phyloP scores from a whole-genome alignment of 2,797 vertebrate genomes.

The Sphaeramia orbicularis region DNA sequence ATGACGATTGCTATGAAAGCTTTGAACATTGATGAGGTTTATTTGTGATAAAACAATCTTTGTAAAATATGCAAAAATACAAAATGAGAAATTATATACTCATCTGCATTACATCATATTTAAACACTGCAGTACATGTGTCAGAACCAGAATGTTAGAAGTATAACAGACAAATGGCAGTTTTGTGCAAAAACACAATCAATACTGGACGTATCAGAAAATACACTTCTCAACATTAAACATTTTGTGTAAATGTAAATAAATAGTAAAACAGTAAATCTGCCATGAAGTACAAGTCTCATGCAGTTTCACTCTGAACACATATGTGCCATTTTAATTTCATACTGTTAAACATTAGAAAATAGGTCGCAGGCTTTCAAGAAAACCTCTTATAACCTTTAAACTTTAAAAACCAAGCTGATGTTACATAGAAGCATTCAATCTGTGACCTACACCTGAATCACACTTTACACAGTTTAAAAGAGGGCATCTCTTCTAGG shows the following conservation, averaged over 20 bases:
- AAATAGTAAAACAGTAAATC: constrained; percentile 19
- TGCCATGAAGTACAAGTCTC: constrained; percentile 24
- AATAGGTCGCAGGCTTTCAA: background rate
- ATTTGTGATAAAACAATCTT: constrained; percentile 51
- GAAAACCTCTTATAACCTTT: background rate
- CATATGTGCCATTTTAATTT: background rate
- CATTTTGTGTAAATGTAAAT: constrained; percentile 22
- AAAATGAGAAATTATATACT: constrained; percentile 36
- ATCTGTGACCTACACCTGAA: background rate
- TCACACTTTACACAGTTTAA: constrained; percentile 2
- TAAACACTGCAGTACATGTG: constrained; percentile 24
- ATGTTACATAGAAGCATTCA: constrained; percentile 5
- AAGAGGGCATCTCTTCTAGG: constrained; percentile 26
- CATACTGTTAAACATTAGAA: constrained; percentile 26
- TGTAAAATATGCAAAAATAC: constrained; percentile 38
- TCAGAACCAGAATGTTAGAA: constrained; percentile 53
- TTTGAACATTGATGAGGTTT: constrained; percentile 34
- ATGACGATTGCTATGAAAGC: no score
- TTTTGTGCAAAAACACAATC: constrained; percentile 69
- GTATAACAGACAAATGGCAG: constrained; percentile 64
- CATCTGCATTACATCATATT: constrained; percentile 10
- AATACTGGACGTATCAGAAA: constrained; percentile 46
- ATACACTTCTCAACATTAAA: constrained; percentile 43
- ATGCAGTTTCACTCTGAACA: constrained; percentile 50
- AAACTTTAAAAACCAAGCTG: background rate